Base-by-base conservation (phyloP, 2,797 vertebrate genomes). In the Hippopotamyrus pictus region DNA sequence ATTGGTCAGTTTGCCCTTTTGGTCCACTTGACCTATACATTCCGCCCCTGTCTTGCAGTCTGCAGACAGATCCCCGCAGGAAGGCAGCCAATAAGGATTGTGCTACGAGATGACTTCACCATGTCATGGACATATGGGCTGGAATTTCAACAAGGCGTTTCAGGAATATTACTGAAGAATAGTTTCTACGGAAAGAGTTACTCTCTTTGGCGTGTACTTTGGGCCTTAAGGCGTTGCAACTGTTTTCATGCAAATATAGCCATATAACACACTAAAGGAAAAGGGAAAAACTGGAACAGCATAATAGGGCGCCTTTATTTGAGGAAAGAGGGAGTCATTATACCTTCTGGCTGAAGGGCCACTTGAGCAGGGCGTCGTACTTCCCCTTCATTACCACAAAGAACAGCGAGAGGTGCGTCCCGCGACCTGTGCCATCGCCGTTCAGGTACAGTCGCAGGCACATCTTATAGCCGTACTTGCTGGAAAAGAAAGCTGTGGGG, bases 321-420 rank as follows among this genome's bases (percentile, higher is more conserved):
- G 50, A 44, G 17, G 48, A 1, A 8, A 8, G 22, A 51, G 41
- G 76, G 46, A n/a, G 17, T 4, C 46, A 48, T 17, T 90, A 88
- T 76, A 99, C 99, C 98, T 99, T 99, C 93, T 99, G 99, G 92
- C 98, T 99, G 94, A 99, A 99, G 1, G 99, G 98, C 99, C 99
- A 99, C 1, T 97, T 97, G 88, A 99, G 95, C 69, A 99, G 95
- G 0, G 98, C 98, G 0, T 99, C 99, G 0, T 95, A 96, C 87
- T 97, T 97, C 8, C 99, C 98, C 88, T 95, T 97, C 99, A 99
- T 99, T 92, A 99, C 97, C 88, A 99, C 98, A 0, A 99, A 99
- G 94, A 99, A 99, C 53, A 99, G 94, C 0, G 98, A 99, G 0
- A 99, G 95, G 89, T 99, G 99, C 0, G 97, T 97, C 0, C 97